phyloP scores from a whole-genome alignment of 2,888 invertebrate species.

The Tridacna crocea region DNA sequence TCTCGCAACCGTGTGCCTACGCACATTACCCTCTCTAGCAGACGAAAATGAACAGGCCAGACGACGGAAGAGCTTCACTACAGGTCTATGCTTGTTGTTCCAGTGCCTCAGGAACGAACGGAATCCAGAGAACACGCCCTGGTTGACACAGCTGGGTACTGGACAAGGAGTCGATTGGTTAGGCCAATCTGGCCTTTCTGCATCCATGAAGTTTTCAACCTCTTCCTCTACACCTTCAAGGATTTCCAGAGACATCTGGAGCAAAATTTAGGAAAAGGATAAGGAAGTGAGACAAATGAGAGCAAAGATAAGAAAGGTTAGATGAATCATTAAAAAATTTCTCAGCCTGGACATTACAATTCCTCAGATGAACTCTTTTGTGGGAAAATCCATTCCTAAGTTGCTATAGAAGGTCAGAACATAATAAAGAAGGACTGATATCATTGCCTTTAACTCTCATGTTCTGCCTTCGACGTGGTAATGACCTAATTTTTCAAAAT shows the following conservation, averaged over 20 bases:
- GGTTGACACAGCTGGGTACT: background rate
- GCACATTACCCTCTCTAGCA: background rate
- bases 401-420: background rate
- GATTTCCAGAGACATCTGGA: slow-evolving; percentile 16
- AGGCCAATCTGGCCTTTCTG: slow-evolving; percentile 21
- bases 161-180: slow-evolving; percentile 8
- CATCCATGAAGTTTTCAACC: background rate
- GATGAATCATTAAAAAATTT: background rate
- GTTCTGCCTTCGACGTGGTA: background rate
- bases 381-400: slow-evolving; percentile 12
- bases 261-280: background rate
- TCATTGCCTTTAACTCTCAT: slow-evolving; percentile 13
- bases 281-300: background rate
- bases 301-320: background rate
- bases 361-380: slow-evolving; percentile 9
- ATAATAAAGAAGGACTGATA: slow-evolving; percentile 1
- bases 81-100: background rate
- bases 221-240: slow-evolving; percentile 6
- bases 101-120: background rate
- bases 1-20: background rate
- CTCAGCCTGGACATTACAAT: slow-evolving; percentile 16
- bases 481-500: slow-evolving; percentile 2
- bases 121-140: background rate
- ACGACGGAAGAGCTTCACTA: background rate
- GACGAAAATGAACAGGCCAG: background rate